Conservation (phyloP, 2,113 vertebrate species). For the Brachypteracias leptosomus region DNA sequence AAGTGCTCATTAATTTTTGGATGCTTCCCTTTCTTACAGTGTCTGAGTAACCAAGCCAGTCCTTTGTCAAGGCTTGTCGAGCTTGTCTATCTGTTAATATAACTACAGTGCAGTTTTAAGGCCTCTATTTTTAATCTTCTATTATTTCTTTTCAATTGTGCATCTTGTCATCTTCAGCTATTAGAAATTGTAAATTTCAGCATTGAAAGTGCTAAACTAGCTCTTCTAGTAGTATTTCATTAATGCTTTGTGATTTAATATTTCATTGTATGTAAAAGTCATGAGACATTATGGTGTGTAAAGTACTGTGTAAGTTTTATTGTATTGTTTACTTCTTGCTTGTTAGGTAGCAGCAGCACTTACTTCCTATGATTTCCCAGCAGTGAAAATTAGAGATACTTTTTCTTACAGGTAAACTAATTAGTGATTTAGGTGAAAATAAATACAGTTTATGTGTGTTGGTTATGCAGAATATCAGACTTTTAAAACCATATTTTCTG, state of each 20-base stretch:
- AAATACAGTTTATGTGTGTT: slow-evolving; percentile 17
- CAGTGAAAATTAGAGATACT: slow-evolving; percentile 60
- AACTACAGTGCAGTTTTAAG: neutral
- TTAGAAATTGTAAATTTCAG: slow-evolving; percentile 23
- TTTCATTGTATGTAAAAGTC: neutral
- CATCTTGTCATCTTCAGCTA: neutral
- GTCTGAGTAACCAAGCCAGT: neutral
- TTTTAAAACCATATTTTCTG: slow-evolving; percentile 2
- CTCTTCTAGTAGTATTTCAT: neutral
- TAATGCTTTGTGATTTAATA: neutral
- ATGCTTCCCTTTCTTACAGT: neutral
- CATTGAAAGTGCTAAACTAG: neutral
- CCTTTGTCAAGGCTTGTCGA: neutral
- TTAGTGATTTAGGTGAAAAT: slow-evolving; percentile 36
- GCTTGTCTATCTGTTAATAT: neutral
- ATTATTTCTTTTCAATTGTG: neutral
- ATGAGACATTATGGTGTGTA: neutral
- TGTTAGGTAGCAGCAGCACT: neutral
- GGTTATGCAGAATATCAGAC: slow-evolving; percentile 26
- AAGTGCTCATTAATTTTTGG: neutral
- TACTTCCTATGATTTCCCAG: slow-evolving; percentile 46
- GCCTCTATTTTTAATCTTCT: neutral
- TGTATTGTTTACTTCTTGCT: neutral
- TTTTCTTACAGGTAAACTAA: slow-evolving; percentile 70
- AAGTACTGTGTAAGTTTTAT: neutral